Evolutionary conservation across 2,888 invertebrate species (phyloP).

Genomic region (Beris chalybata): DNA sequence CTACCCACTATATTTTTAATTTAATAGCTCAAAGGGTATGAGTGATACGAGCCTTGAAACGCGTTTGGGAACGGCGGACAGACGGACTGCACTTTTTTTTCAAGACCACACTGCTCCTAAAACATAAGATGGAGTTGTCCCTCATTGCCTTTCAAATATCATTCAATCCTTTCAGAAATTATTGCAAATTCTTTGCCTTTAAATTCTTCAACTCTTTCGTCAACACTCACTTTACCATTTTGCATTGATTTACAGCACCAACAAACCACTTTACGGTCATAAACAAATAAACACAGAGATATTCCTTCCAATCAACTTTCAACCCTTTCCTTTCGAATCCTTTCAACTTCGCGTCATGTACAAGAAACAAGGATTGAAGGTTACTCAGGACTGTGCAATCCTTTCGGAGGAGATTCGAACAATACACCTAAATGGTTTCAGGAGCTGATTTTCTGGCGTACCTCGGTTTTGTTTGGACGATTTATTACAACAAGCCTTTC

Average conservation of each 20-base stretch:
- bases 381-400: not conserved
- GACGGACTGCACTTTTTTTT: no score
- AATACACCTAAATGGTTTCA: constrained; percentile 10
- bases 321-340: not conserved
- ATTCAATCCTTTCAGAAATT: no score
- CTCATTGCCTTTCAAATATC: no score
- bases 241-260: constrained; percentile 15
- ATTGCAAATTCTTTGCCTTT: no score
- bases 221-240: no score
- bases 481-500: constrained; percentile 10
- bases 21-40: no score
- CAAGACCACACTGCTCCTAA: no score
- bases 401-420: not conserved
- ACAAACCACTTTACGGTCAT: not conserved
- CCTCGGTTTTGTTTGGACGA: constrained; percentile 24
- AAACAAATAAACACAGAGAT: not conserved
- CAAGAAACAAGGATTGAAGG: not conserved
- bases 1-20: no score
- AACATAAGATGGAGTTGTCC: no score
- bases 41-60: no score
- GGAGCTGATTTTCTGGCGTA: constrained; percentile 29
- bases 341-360: not conserved
- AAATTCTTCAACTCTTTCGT: no score
- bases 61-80: no score
- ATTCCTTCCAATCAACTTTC: not conserved